These are phyloP conservation scores for Crotalus horridus DNA, from an alignment of 2,113 vertebrate genomes.

Conservation along the genomic window DNA sequence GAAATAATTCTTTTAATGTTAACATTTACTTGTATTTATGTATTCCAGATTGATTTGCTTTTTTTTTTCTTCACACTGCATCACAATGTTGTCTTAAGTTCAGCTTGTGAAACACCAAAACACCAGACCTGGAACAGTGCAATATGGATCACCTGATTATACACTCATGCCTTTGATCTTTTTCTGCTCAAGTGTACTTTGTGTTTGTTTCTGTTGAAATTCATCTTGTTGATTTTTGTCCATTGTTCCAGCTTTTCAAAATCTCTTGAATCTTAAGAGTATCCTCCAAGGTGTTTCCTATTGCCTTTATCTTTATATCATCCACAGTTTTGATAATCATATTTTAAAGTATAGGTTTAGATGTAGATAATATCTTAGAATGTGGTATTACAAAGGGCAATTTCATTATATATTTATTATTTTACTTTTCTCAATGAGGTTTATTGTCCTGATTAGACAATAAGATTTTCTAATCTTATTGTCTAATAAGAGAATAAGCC, in stretches of 20 bases:
- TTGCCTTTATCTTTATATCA: not conserved
- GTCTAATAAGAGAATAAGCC: not conserved
- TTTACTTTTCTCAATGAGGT: not conserved
- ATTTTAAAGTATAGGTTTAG: not conserved
- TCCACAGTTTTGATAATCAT: not conserved
- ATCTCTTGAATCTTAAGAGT: not conserved
- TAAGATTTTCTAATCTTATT: not conserved
- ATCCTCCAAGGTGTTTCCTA: not conserved
- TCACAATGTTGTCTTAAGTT: not conserved
- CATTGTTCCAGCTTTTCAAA: not conserved
- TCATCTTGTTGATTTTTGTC: not conserved
- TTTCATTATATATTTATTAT: not conserved
- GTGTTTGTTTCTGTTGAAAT: not conserved
- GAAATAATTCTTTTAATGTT: not conserved
- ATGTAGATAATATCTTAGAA: not conserved
- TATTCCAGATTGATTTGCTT: not conserved
- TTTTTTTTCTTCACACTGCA: not conserved
- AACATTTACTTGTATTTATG: not conserved
- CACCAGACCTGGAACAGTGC: not conserved
- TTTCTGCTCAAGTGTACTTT: not conserved
- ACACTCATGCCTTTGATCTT: not conserved
- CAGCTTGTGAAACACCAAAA: not conserved
- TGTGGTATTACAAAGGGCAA: not conserved
- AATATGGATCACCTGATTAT: not conserved
- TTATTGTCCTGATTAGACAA: not conserved